Conservation (phyloP, 2,113 vertebrate genomes). For the Puntigrus tetrazona region DNA sequence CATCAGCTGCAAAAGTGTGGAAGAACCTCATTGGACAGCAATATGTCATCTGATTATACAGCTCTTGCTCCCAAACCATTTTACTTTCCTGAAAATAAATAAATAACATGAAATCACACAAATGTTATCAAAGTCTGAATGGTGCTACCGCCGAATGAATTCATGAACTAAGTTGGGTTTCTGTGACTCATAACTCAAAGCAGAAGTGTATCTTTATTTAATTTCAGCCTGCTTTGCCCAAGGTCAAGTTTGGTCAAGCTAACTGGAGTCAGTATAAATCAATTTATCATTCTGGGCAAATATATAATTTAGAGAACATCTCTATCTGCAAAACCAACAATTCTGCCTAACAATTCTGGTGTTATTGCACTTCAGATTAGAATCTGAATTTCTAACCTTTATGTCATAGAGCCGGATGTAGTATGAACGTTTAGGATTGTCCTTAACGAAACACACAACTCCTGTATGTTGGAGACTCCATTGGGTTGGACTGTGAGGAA, state of each 20-base stretch:
- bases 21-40: slow-evolving; percentile 69
- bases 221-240: background rate
- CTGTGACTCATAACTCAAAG: background rate
- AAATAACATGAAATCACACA: background rate
- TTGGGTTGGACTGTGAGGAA: slow-evolving; percentile 67
- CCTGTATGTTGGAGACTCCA: slow-evolving; percentile 77
- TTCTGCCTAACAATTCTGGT: background rate
- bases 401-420: slow-evolving; percentile 77
- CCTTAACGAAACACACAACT: slow-evolving; percentile 78
- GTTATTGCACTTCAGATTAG: background rate
- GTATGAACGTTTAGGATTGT: slow-evolving; percentile 78
- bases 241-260: background rate
- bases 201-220: slow-evolving; percentile 24
- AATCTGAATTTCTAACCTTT: slow-evolving; percentile 63
- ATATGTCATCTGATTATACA: slow-evolving; percentile 75
- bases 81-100: slow-evolving; percentile 67
- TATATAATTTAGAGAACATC: background rate
- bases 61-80: slow-evolving; percentile 80
- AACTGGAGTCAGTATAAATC: background rate
- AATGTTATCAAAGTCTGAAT: background rate
- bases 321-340: background rate
- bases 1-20: slow-evolving; percentile 79
- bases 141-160: background rate
- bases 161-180: background rate
- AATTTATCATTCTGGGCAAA: background rate